Evolutionary conservation across 2,888 invertebrate species (phyloP).

Genomic region (Dryadula phaetusa): DNA sequence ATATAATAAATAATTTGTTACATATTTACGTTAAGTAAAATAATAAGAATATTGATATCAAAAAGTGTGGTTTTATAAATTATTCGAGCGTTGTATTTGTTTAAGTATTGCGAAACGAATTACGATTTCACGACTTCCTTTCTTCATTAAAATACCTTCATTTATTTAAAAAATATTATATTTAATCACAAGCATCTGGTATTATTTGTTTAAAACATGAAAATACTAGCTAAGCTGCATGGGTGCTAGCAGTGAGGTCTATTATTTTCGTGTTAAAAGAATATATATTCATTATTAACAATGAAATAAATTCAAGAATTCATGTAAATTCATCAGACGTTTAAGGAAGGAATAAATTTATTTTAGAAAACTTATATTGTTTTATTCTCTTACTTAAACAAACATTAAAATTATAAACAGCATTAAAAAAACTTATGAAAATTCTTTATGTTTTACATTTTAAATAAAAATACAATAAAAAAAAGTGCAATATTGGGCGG

Average conservation of each 20-base stretch:
- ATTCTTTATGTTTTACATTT: no score
- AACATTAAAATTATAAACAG: no score
- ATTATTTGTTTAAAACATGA: constrained; percentile 46
- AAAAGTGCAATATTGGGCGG: no score
- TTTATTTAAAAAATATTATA: constrained; percentile 21
- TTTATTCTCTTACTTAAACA: constrained; percentile 21
- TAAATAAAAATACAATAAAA: no score
- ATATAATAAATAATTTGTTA: not conserved
- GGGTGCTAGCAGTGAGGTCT: constrained; percentile 69
- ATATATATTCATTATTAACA: constrained; percentile 29
- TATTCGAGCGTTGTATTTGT: constrained; percentile 71
- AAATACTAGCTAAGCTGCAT: constrained; percentile 66
- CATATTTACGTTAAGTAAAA: not conserved
- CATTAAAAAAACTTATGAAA: no score
- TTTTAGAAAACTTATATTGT: constrained; percentile 59
- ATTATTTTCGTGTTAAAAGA: constrained; percentile 57
- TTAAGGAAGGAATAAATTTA: constrained; percentile 77
- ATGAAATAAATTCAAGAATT: not conserved
- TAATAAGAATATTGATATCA: constrained; percentile 26
- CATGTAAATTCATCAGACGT: constrained; percentile 41
- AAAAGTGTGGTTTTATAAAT: constrained; percentile 50
- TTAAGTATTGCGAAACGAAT: constrained; percentile 70
- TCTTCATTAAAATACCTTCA: constrained; percentile 39
- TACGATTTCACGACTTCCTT: constrained; percentile 75
- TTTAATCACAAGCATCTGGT: not conserved